These are phyloP conservation scores for Saccostrea echinata DNA, from an alignment of 1,140 invertebrate genomes.

Conservation along the genomic window DNA sequence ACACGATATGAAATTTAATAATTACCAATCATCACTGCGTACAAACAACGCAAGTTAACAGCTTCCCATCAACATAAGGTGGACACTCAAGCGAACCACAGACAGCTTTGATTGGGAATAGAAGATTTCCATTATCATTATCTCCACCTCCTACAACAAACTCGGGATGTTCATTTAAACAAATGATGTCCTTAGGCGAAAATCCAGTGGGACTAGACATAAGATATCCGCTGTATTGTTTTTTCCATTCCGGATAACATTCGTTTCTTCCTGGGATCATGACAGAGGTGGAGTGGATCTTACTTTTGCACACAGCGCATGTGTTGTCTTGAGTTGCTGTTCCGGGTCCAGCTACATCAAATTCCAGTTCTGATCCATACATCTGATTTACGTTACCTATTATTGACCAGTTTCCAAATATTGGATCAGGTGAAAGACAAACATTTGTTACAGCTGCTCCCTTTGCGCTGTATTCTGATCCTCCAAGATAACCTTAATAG, in stretches of 20 bases:
- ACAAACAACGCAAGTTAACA: slow-evolving; percentile 64
- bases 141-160: background rate
- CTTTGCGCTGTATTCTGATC: slow-evolving; percentile 20
- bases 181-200: slow-evolving; percentile 46
- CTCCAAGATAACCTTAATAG: slow-evolving; percentile 49
- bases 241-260: slow-evolving; percentile 57
- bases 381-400: no score
- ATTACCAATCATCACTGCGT: slow-evolving; percentile 53
- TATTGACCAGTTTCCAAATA: slow-evolving; percentile 35
- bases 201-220: slow-evolving; percentile 43
- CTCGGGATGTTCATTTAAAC: slow-evolving; percentile 59
- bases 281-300: slow-evolving; percentile 40
- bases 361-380: background rate
- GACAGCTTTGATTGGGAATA: slow-evolving; percentile 48
- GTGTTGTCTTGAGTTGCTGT: slow-evolving; percentile 48
- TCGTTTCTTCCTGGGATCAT: slow-evolving; percentile 60
- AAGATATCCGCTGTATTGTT: slow-evolving; percentile 60
- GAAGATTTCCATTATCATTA: slow-evolving; percentile 54
- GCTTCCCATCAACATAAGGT: slow-evolving; percentile 49
- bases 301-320: slow-evolving; percentile 59
- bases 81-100: slow-evolving; percentile 65
- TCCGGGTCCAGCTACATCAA: background rate
- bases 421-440: slow-evolving; percentile 53
- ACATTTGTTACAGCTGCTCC: slow-evolving; percentile 48
- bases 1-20: no score